phyloP scores from a whole-genome alignment of 1,140 invertebrate genomes.

The Cyclina sinensis region DNA sequence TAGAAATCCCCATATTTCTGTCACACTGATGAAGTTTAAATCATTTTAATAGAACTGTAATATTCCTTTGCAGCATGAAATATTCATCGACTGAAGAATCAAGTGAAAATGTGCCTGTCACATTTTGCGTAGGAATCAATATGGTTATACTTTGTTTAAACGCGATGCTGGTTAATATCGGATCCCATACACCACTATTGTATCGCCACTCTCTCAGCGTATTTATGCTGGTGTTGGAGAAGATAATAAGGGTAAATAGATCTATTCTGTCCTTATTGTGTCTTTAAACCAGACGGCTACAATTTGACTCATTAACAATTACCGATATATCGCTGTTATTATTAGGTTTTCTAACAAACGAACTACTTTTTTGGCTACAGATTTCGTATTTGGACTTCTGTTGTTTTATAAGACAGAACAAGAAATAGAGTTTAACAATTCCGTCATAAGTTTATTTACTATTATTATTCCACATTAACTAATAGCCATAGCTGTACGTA shows the following conservation, averaged over 20 bases:
- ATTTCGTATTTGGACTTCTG: no score
- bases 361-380: no score
- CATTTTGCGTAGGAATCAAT: constrained; percentile 21
- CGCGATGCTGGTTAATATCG: background rate
- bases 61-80: constrained; percentile 23
- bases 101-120: constrained; percentile 36
- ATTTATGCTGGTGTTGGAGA: background rate
- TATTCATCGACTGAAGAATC: constrained; percentile 1
- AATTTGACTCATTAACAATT: background rate
- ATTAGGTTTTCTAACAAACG: no score
- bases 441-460: no score
- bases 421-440: no score
- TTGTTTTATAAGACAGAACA: no score
- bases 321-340: no score
- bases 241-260: background rate
- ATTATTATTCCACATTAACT: no score
- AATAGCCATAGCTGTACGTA: no score
- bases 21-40: constrained; percentile 6
- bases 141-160: constrained; percentile 11
- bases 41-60: constrained; percentile 7
- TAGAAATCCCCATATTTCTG: background rate
- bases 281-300: background rate
- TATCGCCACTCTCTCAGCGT: background rate
- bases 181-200: background rate
- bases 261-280: constrained; percentile 21